These are phyloP conservation scores for Tragelaphus strepsiceros DNA, from an alignment of 2,113 vertebrate species.

Conservation along the genomic window DNA sequence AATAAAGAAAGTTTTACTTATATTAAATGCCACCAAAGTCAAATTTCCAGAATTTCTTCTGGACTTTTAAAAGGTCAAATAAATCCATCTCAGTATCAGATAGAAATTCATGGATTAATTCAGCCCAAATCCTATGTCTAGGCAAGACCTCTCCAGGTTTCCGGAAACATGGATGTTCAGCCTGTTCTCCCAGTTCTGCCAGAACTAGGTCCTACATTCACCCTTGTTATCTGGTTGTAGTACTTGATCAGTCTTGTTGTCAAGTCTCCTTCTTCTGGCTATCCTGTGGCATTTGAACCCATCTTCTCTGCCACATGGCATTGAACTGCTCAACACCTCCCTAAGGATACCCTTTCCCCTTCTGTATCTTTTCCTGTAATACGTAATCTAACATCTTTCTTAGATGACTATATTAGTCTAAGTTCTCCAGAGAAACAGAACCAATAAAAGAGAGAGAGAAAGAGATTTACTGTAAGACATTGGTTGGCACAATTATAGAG, in stretches of 20 bases:
- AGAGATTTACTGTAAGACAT: background rate
- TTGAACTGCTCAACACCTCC: background rate
- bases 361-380: background rate
- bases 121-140: background rate
- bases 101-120: background rate
- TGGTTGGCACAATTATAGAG: background rate
- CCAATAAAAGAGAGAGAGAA: background rate
- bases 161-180: background rate
- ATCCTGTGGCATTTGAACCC: background rate
- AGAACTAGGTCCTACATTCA: background rate
- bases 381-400: background rate
- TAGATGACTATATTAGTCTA: background rate
- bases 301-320: background rate
- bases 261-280: background rate
- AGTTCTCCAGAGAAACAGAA: background rate
- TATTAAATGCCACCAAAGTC: background rate
- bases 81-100: background rate
- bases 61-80: background rate
- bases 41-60: background rate
- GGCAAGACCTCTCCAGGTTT: background rate
- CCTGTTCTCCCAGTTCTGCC: background rate
- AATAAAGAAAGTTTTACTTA: background rate
- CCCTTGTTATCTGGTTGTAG: background rate
- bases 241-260: background rate
- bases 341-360: background rate